phyloP scores from a whole-genome alignment of 2,888 invertebrate genomes.

The Eristalis pertinax region DNA sequence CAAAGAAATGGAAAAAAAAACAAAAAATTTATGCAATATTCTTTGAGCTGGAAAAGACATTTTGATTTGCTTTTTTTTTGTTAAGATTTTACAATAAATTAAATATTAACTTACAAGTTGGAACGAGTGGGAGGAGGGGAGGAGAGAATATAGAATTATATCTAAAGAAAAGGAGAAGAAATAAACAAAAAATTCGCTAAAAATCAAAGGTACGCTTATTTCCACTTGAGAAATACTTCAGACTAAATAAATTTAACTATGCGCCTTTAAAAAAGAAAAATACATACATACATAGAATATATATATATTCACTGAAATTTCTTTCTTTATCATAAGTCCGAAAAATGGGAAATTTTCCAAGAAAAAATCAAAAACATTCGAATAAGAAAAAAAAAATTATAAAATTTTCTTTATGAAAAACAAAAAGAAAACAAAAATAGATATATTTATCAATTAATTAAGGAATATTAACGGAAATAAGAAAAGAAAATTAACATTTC shows the following conservation, averaged over 20 bases:
- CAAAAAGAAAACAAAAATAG: not conserved
- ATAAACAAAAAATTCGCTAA: constrained; percentile 46
- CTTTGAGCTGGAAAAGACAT: constrained; percentile 56
- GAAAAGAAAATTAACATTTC: constrained; percentile 16
- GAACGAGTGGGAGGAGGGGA: not conserved
- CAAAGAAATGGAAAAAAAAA: not conserved
- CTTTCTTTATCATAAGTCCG: constrained; percentile 23
- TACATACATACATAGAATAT: not conserved
- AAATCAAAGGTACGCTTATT: constrained; percentile 40
- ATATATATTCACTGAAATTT: constrained; percentile 6
- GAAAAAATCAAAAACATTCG: not conserved
- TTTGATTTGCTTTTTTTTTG: not conserved
- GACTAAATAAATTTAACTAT: constrained; percentile 59
- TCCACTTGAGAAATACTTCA: constrained; percentile 42
- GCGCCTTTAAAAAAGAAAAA: constrained; percentile 6
- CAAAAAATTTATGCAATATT: constrained; percentile 60
- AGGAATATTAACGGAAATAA: constrained; percentile 6
- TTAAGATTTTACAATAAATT: constrained; percentile 33
- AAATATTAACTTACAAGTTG: constrained; percentile 31
- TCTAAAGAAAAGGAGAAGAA: constrained; percentile 16
- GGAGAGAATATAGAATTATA: not conserved
- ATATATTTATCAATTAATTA: not conserved
- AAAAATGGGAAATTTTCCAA: constrained; percentile 44
- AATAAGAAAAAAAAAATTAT: constrained; percentile 1
- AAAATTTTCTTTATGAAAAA: not conserved